Base-by-base conservation (phyloP, 2,113 vertebrate species). In the Dicrurus megarhynchus region DNA sequence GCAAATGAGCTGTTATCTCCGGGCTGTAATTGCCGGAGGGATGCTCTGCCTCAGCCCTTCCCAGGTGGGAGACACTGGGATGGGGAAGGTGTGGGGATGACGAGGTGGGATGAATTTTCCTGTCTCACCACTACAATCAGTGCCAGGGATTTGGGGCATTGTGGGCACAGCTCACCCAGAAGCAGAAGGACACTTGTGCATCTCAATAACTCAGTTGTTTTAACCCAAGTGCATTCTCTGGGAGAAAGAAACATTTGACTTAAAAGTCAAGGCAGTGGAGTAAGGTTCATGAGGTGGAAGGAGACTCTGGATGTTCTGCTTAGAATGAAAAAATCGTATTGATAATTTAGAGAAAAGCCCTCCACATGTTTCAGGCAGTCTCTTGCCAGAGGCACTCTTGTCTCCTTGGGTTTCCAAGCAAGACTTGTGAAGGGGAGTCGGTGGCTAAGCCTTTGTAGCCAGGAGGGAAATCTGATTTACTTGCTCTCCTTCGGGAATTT, bases 1-100 rank as follows among this genome's bases (percentile, higher is more conserved):
- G 75, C 33, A n/a, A 93, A 90, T 7, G n/a, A 26, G 4, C 17
- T 6, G 47, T 74, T 94, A 49, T 85, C 91, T 77, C 21, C 3
- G 0, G 63, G 71, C 82, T 59, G 68, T 30, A 32, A 88, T 53
- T 71, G 90, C 92, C 22, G 19, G 1, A 6, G 82, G 78, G 78
- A 80, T 47, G 70, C 78, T 82, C 46, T 6, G 42, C 1, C 1
- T 28, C 70, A 7, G 26, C 70, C 3, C 39, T n/a, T 16, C 1
- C 5, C 2, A 5, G 37, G 26, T 3, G 41, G 70, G 49, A 55
- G 20, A n/a, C 44, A 10, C 23, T 0, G 1, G 19, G 3, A 17
- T 8, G 24, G 26, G 67, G 27, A 39, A 52, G 26, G 10, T 2
- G 8, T 13, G 15, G 9, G 13, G 68, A 15, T 32, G 21, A 26